These are phyloP conservation scores for Alectura lathami DNA, from an alignment of 2,113 vertebrate species.

Conservation along the genomic window DNA sequence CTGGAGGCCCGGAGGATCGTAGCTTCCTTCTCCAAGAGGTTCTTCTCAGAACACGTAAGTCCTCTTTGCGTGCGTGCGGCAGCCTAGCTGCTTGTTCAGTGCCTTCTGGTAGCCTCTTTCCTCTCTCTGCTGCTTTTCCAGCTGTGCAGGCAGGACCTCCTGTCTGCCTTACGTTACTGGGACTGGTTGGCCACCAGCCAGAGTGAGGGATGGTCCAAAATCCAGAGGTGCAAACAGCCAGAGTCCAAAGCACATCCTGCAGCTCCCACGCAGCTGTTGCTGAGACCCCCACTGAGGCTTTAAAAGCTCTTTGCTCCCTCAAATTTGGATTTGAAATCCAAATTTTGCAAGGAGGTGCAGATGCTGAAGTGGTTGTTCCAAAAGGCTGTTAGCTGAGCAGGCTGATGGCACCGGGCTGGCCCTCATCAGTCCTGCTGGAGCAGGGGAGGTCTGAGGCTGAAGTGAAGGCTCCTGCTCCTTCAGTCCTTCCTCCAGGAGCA, in stretches of 20 bases:
- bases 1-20: conserved; percentile 89
- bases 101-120: not conserved
- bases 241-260: rapidly evolving
- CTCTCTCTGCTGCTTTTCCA: not conserved
- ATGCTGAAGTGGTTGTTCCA: not conserved
- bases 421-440: not conserved
- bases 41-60: conserved; percentile 95
- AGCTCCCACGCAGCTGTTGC: not conserved
- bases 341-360: not conserved
- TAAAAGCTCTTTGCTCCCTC: not conserved
- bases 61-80: not conserved
- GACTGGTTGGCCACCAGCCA: not conserved
- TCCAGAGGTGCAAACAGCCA: not conserved
- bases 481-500: not conserved
- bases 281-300: not conserved
- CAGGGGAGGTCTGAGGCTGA: not conserved
- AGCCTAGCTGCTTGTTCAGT: not conserved
- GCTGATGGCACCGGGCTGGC: not conserved
- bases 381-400: not conserved
- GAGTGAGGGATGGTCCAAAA: not conserved
- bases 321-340: too few relatives aligned
- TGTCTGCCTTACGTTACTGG: not conserved
- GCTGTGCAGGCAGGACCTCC: not conserved
- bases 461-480: not conserved
- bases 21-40: conserved; percentile 92